Base-by-base conservation (phyloP, 2,888 invertebrate species). In the Chloromyia formosa region DNA sequence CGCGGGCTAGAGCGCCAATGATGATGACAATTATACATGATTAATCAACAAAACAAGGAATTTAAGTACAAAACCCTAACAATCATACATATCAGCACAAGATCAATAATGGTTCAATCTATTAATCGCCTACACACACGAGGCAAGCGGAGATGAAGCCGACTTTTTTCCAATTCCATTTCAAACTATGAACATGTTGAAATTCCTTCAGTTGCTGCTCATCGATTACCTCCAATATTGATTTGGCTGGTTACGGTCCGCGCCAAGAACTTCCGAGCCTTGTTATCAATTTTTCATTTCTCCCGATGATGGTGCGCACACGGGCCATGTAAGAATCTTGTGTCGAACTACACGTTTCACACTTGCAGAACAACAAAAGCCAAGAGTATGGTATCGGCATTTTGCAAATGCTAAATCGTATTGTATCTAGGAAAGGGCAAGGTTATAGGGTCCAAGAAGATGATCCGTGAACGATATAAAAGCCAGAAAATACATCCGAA, bases 71-170 rank as follows among this genome's bases (percentile, higher is more conserved):
- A n/a, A n/a, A n/a, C n/a, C n/a, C n/a, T n/a, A n/a, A n/a, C n/a
- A n/a, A n/a, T n/a, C n/a, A n/a, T n/a, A n/a, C n/a, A n/a, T n/a
- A n/a, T n/a, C n/a, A n/a, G n/a, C n/a, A n/a, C n/a, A 69, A 69
- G 71, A 56, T 71, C 71, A 58, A 56, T 56, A 56, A 18, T 56
- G 20, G 78, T 79, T 78, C 78, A 79, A 78, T 77, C 79, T 79
- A 79, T 79, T 79, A 78, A 78, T 79, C 79, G 79, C 79, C 79
- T 77, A 80, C 79, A 76, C 77, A 73, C 20, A 12, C 27, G 72
- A 42, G 72, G 53, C 27, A 35, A n/a, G n/a, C n/a, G n/a, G 45
- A 9, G 56, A 40, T 40, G 56, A 27, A 23, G 58, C 16, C 14
- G 40, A 20, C 42, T 58, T 18, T 18, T 20, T 1, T 20, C 16